Evolutionary conservation across 2,888 invertebrate genomes (phyloP).

Genomic region (Sphaeridia pumilis): DNA sequence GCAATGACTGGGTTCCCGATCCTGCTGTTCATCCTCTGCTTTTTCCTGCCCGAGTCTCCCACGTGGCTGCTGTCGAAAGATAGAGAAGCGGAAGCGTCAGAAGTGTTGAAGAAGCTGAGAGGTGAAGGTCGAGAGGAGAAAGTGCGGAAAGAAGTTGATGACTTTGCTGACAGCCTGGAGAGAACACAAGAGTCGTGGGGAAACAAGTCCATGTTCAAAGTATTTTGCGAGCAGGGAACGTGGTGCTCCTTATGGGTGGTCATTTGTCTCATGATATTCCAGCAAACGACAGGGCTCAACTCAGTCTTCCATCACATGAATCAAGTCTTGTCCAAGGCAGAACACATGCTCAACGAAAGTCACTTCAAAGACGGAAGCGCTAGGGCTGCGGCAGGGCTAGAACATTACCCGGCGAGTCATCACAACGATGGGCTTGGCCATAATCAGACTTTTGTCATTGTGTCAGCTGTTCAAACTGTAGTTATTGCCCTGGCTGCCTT

Average conservation of each 20-base stretch:
- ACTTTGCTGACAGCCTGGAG: conserved; percentile 16
- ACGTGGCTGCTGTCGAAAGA: conserved; percentile 47
- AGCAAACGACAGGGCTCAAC: conserved; percentile 49
- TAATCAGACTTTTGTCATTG: conserved; percentile 56
- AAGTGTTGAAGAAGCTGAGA: conserved; percentile 47
- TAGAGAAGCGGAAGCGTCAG: conserved; percentile 42
- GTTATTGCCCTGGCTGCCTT: conserved; percentile 49
- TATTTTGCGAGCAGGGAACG: conserved; percentile 17
- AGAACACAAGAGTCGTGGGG: conserved; percentile 11
- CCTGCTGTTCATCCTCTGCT: conserved; percentile 44
- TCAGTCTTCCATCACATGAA: conserved; percentile 52
- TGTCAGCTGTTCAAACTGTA: conserved; percentile 62
- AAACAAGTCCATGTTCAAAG: conserved; percentile 6
- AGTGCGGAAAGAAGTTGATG: conserved; percentile 21
- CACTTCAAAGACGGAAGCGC: too few species aligned
- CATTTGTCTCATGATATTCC: conserved; percentile 40
- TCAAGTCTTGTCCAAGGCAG: conserved; percentile 49
- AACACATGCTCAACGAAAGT: conserved; percentile 2
- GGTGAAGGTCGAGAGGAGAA: conserved; percentile 37
- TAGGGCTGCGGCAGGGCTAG: background rate
- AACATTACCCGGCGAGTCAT: conserved; percentile 35
- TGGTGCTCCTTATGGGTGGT: conserved; percentile 26
- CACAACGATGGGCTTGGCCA: conserved; percentile 45
- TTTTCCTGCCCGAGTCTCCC: conserved; percentile 54
- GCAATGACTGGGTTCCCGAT: conserved; percentile 44